A percentile compares a stretch with the other conserved stretches of the same genome.
Evolutionary conservation across 2,888 invertebrate genomes (phyloP).

Genomic region (Epiblema foenella): DNA sequence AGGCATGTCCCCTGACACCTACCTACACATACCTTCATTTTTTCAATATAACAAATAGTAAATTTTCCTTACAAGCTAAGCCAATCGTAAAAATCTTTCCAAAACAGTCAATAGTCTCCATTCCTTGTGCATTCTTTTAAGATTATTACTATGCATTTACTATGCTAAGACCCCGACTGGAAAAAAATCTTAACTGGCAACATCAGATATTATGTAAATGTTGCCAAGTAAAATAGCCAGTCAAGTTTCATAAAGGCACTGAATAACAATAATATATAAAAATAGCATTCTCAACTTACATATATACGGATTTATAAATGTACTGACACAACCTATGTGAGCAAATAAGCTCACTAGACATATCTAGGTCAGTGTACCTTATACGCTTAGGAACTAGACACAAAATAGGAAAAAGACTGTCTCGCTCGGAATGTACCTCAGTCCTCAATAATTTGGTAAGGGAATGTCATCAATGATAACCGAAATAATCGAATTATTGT

Average conservation of each 20-base stretch:
- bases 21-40: slow-evolving; percentile 16
- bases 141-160: slow-evolving; percentile 11
- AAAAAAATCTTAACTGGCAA: slow-evolving; percentile 20
- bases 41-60: slow-evolving; percentile 40
- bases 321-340: slow-evolving; percentile 50
- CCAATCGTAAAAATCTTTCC: slow-evolving; percentile 56
- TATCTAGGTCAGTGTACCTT: slow-evolving; percentile 18
- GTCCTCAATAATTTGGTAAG: neutral
- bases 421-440: slow-evolving; percentile 26
- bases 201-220: neutral
- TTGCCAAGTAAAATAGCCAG: slow-evolving; percentile 2
- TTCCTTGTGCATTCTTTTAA: slow-evolving; percentile 48
- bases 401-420: slow-evolving; percentile 14
- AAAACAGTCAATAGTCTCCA: slow-evolving; percentile 56
- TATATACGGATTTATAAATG: slow-evolving; percentile 36
- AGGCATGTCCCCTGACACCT: slow-evolving; percentile 2
- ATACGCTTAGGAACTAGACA: slow-evolving; percentile 56
- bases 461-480: slow-evolving; percentile 20
- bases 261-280: slow-evolving; percentile 51
- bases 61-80: slow-evolving; percentile 49
- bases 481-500: neutral
- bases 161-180: slow-evolving; percentile 3
- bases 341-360: slow-evolving; percentile 33
- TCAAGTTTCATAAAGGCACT: slow-evolving; percentile 58
- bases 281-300: slow-evolving; percentile 54